Percentiles rank a stretch among this genome's conserved stretches.
Conservation (phyloP, 2,888 invertebrate genomes). For the Zaprionus obscuricornis region DNA sequence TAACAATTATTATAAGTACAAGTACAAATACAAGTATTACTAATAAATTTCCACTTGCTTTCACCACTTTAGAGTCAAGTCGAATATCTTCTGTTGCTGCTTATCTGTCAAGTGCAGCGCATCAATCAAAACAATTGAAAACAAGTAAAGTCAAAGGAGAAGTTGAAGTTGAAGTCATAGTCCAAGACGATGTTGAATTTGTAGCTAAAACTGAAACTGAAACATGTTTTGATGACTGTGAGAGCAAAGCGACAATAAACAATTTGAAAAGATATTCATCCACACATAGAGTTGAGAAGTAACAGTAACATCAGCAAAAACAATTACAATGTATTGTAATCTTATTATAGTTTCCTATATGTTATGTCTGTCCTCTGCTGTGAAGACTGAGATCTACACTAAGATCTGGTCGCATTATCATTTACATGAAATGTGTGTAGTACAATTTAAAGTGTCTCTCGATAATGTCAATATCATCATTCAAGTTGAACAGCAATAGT, state of each 20-base stretch:
- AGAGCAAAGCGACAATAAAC: no score
- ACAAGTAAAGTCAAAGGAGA: no score
- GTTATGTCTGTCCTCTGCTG: no score
- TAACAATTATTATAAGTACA: neutral
- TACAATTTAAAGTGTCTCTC: constrained; percentile 75
- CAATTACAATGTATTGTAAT: constrained; percentile 29
- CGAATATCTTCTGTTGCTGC: constrained; percentile 43
- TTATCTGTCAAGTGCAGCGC: constrained; percentile 62
- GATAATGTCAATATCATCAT: constrained; percentile 79
- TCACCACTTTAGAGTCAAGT: constrained; percentile 34
- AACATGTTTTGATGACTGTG: no score
- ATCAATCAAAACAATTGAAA: constrained; percentile 65
- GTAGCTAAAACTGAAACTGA: constrained; percentile 4
- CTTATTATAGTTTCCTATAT: no score
- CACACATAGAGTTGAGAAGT: constrained; percentile 36
- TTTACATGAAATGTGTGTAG: constrained; percentile 50
- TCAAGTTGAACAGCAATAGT: constrained; percentile 51
- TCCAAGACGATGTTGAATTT: neutral
- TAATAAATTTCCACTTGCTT: constrained; percentile 57
- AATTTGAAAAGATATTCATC: no score
- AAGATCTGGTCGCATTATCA: constrained; percentile 61
- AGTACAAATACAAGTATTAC: constrained; percentile 35
- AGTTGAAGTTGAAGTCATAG: constrained; percentile 9
- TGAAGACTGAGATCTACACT: no score
- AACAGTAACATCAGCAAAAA: constrained; percentile 21